phyloP scores from a whole-genome alignment of 2,797 vertebrate species.

The Diplodus puntazzo region DNA sequence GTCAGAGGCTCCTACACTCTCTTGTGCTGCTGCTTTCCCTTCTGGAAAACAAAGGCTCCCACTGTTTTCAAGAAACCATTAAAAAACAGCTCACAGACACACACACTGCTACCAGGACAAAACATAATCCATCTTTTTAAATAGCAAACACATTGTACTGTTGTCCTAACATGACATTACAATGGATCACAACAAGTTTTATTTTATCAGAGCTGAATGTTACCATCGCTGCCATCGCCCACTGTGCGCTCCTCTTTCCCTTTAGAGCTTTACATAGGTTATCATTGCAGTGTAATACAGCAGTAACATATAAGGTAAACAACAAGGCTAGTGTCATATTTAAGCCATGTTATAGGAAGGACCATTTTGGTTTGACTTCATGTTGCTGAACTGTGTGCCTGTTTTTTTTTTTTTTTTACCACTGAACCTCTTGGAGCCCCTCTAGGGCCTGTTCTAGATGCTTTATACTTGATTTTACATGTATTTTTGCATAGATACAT shows the following conservation, averaged over 20 bases:
- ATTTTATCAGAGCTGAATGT: constrained; percentile 11
- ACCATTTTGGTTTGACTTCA: no score
- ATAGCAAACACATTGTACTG: constrained; percentile 19
- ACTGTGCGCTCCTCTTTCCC: no score
- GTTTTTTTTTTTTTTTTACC: no score
- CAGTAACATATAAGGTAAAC: neutral
- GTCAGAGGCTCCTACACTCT: constrained; percentile 29
- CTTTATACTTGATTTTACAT: no score
- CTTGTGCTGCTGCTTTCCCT: constrained; percentile 45
- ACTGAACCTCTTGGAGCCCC: no score
- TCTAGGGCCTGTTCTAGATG: no score
- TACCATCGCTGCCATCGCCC: neutral
- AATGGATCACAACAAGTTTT: constrained; percentile 19
- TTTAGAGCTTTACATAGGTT: no score
- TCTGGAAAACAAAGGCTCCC: constrained; percentile 61
- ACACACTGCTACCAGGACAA: constrained; percentile 25
- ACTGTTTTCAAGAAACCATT: constrained; percentile 48
- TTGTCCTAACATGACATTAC: constrained; percentile 10
- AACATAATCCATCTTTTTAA: constrained; percentile 33
- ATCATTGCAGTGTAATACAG: neutral
- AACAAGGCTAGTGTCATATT: neutral
- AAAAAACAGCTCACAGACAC: constrained; percentile 37
- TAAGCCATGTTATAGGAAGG: neutral
- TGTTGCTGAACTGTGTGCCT: no score
- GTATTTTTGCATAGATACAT: neutral